Percentiles rank a stretch among this genome's conserved stretches.
Evolutionary conservation across 1,140 invertebrate genomes (phyloP).

Genomic region (Oryctes rhinoceros): DNA sequence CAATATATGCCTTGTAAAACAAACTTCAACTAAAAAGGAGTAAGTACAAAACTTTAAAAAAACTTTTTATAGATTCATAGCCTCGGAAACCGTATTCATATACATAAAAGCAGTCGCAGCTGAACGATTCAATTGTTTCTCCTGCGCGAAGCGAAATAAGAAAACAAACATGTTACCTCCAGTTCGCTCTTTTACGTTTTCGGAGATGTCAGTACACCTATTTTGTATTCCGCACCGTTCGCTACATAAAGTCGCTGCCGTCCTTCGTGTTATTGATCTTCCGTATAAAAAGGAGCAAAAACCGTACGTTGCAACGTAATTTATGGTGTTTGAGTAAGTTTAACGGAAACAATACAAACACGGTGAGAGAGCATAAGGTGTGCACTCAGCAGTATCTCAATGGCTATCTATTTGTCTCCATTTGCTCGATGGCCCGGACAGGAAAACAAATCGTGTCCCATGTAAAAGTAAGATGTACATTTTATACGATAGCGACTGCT

Average conservation of each 20-base stretch:
- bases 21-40: no score
- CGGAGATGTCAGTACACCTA: neutral
- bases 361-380: neutral
- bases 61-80: no score
- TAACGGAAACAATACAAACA: slow-evolving; percentile 33
- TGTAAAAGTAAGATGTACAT: neutral
- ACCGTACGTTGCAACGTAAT: slow-evolving; percentile 16
- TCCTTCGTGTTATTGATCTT: slow-evolving; percentile 16
- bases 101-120: no score
- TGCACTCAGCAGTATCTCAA: slow-evolving; percentile 31
- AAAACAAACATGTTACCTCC: slow-evolving; percentile 1
- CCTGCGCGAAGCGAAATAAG: neutral
- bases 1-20: no score
- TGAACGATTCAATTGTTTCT: no score
- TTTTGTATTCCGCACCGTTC: neutral
- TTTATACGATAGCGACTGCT: neutral
- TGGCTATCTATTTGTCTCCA: slow-evolving; percentile 29
- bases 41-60: no score
- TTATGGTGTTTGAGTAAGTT: slow-evolving; percentile 32
- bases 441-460: slow-evolving; percentile 4
- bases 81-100: no score
- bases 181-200: neutral
- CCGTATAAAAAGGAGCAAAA: slow-evolving; percentile 17
- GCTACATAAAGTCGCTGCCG: neutral
- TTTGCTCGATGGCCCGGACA: slow-evolving; percentile 21